Conservation (phyloP, 1,140 invertebrate genomes). For the Drosophila jambulina region DNA sequence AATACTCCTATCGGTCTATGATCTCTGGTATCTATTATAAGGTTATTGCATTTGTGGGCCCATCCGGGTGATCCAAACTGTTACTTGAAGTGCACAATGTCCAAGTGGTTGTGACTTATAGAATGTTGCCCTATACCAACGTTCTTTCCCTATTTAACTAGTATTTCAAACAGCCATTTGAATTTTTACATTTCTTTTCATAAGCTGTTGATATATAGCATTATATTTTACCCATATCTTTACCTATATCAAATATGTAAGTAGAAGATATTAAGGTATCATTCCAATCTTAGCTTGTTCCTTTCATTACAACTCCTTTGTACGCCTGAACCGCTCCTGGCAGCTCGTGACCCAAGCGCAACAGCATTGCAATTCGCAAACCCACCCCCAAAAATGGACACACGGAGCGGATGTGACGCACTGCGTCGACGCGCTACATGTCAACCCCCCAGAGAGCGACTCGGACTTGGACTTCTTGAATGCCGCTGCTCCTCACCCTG, state of each 20-base stretch:
- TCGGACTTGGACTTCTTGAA: background rate
- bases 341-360: slow-evolving; percentile 36
- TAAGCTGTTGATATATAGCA: background rate
- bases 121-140: background rate
- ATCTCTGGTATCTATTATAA: background rate
- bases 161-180: background rate
- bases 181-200: background rate
- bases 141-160: background rate
- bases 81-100: too few relatives aligned
- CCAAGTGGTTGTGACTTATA: too few relatives aligned
- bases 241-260: background rate
- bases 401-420: slow-evolving; percentile 24
- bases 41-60: background rate
- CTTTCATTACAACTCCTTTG: background rate
- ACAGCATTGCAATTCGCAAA: slow-evolving; percentile 63
- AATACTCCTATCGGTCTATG: background rate
- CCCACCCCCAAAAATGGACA: slow-evolving; percentile 29
- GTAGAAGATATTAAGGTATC: too few relatives aligned
- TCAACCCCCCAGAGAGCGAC: slow-evolving; percentile 52
- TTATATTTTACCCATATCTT: too few relatives aligned
- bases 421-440: slow-evolving; percentile 56
- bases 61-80: background rate
- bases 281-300: background rate
- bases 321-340: slow-evolving; percentile 20
- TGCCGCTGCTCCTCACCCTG: slow-evolving; percentile 30